Conservation (phyloP, 2,113 vertebrate species). For the Australoheros scitulus region DNA sequence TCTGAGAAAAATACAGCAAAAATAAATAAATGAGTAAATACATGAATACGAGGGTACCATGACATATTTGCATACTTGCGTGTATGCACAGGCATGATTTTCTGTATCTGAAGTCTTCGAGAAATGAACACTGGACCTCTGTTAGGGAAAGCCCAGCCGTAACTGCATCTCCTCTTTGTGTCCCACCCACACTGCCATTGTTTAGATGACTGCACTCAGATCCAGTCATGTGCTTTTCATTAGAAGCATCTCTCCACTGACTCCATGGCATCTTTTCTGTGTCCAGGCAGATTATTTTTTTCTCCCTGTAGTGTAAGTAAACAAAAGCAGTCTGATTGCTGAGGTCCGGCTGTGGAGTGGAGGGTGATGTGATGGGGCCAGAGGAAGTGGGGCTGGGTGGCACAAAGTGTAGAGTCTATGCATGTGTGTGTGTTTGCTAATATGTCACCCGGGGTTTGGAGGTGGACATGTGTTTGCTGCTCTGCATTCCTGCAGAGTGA, state of each 20-base stretch:
- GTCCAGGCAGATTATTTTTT: not conserved
- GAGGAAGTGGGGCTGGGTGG: slow-evolving; percentile 39
- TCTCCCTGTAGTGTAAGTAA: slow-evolving; percentile 19
- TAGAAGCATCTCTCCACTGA: slow-evolving; percentile 54
- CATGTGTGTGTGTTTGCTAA: slow-evolving; percentile 30
- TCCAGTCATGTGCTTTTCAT: slow-evolving; percentile 70
- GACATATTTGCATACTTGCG: slow-evolving; percentile 31
- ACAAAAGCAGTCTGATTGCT: slow-evolving; percentile 21
- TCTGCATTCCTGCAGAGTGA: slow-evolving; percentile 64
- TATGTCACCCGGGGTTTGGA: slow-evolving; percentile 33
- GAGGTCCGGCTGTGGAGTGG: slow-evolving; percentile 2
- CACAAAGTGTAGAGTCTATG: not conserved
- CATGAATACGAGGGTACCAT: not conserved
- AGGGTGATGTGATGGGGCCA: not conserved
- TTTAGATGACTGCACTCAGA: slow-evolving; percentile 47
- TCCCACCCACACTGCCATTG: slow-evolving; percentile 50
- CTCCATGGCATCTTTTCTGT: slow-evolving; percentile 44
- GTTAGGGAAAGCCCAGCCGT: slow-evolving; percentile 35
- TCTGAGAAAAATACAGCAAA: not conserved
- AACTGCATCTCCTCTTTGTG: slow-evolving; percentile 32
- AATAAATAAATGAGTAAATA: not conserved
- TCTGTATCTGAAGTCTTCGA: slow-evolving; percentile 1
- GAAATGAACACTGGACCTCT: slow-evolving; percentile 32
- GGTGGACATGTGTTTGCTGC: slow-evolving; percentile 54
- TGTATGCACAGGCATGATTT: slow-evolving; percentile 8